Conservation (phyloP, 2,888 invertebrate species). For the Chloroclysta siterata region DNA sequence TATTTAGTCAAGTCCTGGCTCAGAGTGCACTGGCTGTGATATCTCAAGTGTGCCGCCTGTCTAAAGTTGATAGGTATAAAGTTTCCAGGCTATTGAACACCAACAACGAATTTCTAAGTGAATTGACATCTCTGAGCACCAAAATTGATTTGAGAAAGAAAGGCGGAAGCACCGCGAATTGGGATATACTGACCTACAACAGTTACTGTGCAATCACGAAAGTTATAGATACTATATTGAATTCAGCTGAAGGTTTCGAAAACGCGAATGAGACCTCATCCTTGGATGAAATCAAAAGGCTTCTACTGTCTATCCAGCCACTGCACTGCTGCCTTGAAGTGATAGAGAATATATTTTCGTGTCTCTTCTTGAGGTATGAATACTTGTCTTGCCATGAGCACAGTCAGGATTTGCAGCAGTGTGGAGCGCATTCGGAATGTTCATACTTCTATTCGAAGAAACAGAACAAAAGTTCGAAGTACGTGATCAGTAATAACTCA, state of each 20-base stretch:
- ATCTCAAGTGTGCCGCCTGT: conserved; percentile 80
- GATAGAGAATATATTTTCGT: conserved; percentile 89
- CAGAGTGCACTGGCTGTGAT: conserved; percentile 80
- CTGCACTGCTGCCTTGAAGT: conserved; percentile 84
- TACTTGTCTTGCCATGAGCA: conserved; percentile 84
- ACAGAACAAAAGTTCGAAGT: conserved; percentile 59
- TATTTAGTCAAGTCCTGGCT: conserved; percentile 74
- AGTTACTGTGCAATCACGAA: conserved; percentile 81
- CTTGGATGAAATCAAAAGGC: conserved; percentile 76
- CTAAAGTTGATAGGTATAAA: conserved; percentile 80
- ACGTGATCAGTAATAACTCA: conserved; percentile 57
- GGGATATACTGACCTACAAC: conserved; percentile 80
- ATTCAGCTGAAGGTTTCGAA: conserved; percentile 64
- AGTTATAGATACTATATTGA: conserved; percentile 77
- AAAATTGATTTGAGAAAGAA: conserved; percentile 52
- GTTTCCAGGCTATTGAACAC: conserved; percentile 76
- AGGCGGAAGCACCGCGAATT: conserved; percentile 57
- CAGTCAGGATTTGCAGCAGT: conserved; percentile 69
- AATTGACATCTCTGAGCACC: conserved; percentile 61
- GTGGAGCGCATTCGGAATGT: conserved; percentile 78
- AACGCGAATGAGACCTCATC: conserved; percentile 69
- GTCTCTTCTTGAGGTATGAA: conserved; percentile 88
- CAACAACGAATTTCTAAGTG: conserved; percentile 75
- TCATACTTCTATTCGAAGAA: conserved; percentile 81
- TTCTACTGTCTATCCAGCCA: conserved; percentile 78